Conservation (phyloP, 92 coral and sea anemone genomes). For the Metridium senile region DNA sequence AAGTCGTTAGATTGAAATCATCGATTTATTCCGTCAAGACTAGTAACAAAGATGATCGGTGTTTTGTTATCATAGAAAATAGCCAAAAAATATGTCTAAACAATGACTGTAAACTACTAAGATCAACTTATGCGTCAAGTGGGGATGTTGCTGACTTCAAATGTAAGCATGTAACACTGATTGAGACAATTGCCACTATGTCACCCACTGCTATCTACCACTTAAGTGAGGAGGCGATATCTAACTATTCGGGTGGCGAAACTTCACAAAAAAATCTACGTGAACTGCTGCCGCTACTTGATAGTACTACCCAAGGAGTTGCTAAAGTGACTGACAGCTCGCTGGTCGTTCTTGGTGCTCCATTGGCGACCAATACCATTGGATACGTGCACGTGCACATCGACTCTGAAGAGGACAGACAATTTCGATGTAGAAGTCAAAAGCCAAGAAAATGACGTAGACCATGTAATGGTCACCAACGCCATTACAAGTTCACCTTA, state of each 20-base stretch:
- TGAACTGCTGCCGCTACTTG: neutral
- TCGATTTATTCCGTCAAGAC: constrained; percentile 6
- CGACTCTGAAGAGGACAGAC: neutral
- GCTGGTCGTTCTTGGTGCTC: constrained; percentile 13
- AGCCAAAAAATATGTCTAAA: constrained; percentile 4
- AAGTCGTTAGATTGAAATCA: neutral
- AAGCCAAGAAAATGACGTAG: no score
- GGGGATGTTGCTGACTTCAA: neutral
- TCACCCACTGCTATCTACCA: neutral
- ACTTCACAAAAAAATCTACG: neutral
- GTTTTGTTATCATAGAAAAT: constrained; percentile 9
- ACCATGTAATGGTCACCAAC: no score
- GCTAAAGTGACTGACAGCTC: neutral
- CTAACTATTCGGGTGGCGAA: constrained; percentile 1
- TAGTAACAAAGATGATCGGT: constrained; percentile 24
- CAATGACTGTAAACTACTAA: constrained; percentile 6
- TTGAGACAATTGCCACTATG: neutral
- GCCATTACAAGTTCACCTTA: neutral
- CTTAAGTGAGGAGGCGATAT: neutral
- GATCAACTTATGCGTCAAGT: constrained; percentile 7
- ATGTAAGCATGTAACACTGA: neutral
- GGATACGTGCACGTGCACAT: neutral
- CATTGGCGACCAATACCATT: constrained; percentile 21
- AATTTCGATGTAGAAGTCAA: neutral
- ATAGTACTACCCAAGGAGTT: neutral